Base-by-base conservation (phyloP, 2,888 invertebrate species). In the Microdon myrmicae region DNA sequence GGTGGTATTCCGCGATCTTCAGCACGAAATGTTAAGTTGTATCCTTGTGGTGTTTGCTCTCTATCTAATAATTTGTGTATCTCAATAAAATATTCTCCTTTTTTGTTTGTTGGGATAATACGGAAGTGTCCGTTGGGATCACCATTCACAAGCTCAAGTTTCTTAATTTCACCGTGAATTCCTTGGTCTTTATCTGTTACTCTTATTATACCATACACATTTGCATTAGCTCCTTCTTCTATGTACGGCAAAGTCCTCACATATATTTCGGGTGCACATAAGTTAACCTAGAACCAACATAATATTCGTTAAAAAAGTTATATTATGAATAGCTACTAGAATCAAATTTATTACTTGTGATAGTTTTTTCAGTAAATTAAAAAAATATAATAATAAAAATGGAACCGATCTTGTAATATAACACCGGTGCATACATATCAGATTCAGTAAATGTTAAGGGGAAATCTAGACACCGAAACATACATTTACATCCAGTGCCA, bases 41-140 rank as follows among this genome's bases (percentile, higher is more conserved):
- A 96, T 7, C 92, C 92, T 67, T 86, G 86, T 4, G 90, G 90
- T 5, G 89, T 86, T 20, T 82, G 82, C 75, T 91, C 91, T n/a
- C 92, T 84, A 74, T 92, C 91, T 41, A 93, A 80, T 48, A 90
- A 81, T 60, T 88, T 86, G 67, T 90, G 84, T 19, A 92, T 89
- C 68, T 91, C 86, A 64, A 96, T 89, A 72, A 90, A 90, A 77
- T 84, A 92, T 78, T 92, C 91, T 35, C 88, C 87, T 3, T 81
- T 79, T 71, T 84, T 84, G 58, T 81, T 77, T 16, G 85, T 82
- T 0, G 87, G 85, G 32, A 85, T 82, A 44, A 96, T 87, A 41
- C 90, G 84, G 79, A 96, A 95, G 79, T 92, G 90, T 0, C 94
- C 92, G 70, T 93, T 90, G 0, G 93, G 90, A 78, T 95, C 94